A percentile compares a stretch with the other conserved stretches of the same genome.
These are phyloP conservation scores for Plebejus argus DNA, from an alignment of 2,888 invertebrate species.

Conservation along the genomic window DNA sequence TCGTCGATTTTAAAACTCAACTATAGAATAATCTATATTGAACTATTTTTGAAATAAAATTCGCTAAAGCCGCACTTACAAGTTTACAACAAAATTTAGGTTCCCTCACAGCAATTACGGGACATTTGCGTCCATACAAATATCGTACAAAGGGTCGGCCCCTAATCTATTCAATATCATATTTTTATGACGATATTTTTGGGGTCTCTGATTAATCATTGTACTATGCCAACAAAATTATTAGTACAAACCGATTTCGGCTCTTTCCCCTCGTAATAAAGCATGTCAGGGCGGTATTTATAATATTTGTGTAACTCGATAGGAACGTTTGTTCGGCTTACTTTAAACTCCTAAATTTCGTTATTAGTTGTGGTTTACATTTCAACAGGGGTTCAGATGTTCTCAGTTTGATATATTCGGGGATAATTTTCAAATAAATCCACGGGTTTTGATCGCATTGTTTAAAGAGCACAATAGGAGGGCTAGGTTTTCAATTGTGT, in stretches of 20 bases:
- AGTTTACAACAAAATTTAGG: slow-evolving; percentile 13
- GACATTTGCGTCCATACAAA: slow-evolving; percentile 37
- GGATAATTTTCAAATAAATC: slow-evolving; percentile 1
- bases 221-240: slow-evolving; percentile 40
- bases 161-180: slow-evolving; percentile 53
- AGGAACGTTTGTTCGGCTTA: slow-evolving; percentile 45
- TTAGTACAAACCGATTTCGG: slow-evolving; percentile 20
- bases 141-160: slow-evolving; percentile 40
- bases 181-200: slow-evolving; percentile 53
- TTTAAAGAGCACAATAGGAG: background rate
- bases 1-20: background rate
- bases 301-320: slow-evolving; percentile 41
- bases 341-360: slow-evolving; percentile 43
- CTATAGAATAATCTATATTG: background rate
- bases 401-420: slow-evolving; percentile 21
- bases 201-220: slow-evolving; percentile 49
- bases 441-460: background rate
- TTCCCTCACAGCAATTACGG: slow-evolving; percentile 37
- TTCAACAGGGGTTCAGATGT: slow-evolving; percentile 41
- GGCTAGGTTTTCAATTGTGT: background rate
- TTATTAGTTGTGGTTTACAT: slow-evolving; percentile 40
- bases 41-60: background rate
- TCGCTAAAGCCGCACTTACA: slow-evolving; percentile 27
- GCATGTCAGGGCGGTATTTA: background rate
- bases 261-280: slow-evolving; percentile 27